phyloP scores from a whole-genome alignment of 2,113 vertebrate species.

The Panthera uncia region DNA sequence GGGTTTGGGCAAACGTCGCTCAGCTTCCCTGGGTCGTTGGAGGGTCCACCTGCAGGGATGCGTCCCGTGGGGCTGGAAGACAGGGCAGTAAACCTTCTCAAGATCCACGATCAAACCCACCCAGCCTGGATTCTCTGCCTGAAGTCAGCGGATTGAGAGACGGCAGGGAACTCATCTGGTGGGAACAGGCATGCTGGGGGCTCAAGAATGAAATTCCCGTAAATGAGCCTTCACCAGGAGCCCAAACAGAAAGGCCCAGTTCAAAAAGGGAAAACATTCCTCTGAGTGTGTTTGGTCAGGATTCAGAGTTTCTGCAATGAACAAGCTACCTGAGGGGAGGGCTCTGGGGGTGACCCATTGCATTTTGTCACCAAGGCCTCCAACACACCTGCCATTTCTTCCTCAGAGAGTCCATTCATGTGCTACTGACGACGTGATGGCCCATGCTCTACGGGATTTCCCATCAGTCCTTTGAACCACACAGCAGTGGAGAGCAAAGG shows the following conservation, averaged over 20 bases:
- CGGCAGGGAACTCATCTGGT: neutral
- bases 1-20: fast-evolving
- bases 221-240: no score
- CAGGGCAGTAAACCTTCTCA: neutral
- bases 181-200: fast-evolving
- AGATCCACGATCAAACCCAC: neutral
- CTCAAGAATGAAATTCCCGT: fast-evolving
- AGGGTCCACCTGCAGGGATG: neutral
- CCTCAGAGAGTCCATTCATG: fast-evolving
- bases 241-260: fast-evolving
- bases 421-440: no score
- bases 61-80: neutral
- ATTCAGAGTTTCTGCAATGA: neutral
- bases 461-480: no score
- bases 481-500: fast-evolving
- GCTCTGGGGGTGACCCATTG: fast-evolving
- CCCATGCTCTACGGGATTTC: no score
- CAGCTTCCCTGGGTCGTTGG: fast-evolving
- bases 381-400: neutral
- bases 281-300: neutral
- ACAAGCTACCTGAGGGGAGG: fast-evolving
- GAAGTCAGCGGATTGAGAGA: constrained; percentile 61
- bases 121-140: constrained; percentile 40
- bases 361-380: neutral
- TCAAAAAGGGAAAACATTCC: fast-evolving